These are phyloP conservation scores for Drosophila phalerata DNA, from an alignment of 2,888 invertebrate species.

Conservation along the genomic window DNA sequence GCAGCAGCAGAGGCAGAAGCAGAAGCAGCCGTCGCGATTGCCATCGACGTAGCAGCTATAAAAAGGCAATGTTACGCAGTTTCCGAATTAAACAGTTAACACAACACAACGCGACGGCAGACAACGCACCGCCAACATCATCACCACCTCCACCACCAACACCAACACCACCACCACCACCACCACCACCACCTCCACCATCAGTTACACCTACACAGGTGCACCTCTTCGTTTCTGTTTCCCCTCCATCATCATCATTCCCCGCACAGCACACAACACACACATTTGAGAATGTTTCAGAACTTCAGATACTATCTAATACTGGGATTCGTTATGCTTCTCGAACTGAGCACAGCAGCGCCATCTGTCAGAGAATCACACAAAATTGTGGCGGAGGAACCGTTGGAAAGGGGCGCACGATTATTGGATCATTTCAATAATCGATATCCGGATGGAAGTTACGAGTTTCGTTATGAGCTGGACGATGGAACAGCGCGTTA, in stretches of 20 bases:
- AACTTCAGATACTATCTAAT: constrained; percentile 11
- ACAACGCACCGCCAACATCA: constrained; percentile 34
- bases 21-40: constrained; percentile 29
- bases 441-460: constrained; percentile 83
- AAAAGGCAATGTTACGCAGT: constrained; percentile 78
- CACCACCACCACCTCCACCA: neutral
- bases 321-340: constrained; percentile 12
- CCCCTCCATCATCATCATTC: neutral
- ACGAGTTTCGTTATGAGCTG: constrained; percentile 83
- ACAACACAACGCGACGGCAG: constrained; percentile 67
- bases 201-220: constrained; percentile 1
- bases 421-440: constrained; percentile 78
- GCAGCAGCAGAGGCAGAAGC: constrained; percentile 22
- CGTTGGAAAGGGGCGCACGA: constrained; percentile 19
- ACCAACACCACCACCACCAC: constrained; percentile 11
- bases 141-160: constrained; percentile 21
- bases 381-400: neutral
- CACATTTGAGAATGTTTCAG: constrained; percentile 26
- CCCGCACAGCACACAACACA: neutral
- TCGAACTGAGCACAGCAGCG: constrained; percentile 37
- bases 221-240: neutral
- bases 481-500: constrained; percentile 83
- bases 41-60: constrained; percentile 60
- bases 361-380: constrained; percentile 17
- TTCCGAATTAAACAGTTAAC: constrained; percentile 77